Evolutionary conservation across 2,888 invertebrate genomes (phyloP).

Genomic region (Laothoe populi): DNA sequence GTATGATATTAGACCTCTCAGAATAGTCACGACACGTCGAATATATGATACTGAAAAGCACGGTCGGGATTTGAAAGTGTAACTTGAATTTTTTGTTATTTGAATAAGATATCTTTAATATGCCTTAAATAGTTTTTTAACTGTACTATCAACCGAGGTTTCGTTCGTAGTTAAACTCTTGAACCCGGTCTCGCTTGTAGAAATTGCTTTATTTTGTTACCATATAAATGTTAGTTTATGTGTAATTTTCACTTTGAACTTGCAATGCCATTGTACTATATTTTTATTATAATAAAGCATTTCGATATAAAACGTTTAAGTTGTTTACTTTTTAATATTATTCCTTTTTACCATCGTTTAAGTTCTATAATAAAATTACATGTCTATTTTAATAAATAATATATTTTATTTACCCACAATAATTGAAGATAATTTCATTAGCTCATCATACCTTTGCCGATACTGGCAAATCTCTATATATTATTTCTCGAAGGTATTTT

Average conservation of each 20-base stretch:
- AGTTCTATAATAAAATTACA: too few species aligned
- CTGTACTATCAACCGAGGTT: neutral
- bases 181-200: slow-evolving; percentile 57
- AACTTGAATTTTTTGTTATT: slow-evolving; percentile 41
- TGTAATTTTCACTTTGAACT: neutral
- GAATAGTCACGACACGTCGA: slow-evolving; percentile 2
- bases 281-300: slow-evolving; percentile 42
- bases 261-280: slow-evolving; percentile 28
- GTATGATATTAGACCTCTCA: neutral
- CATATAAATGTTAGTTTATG: slow-evolving; percentile 29
- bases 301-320: slow-evolving; percentile 20
- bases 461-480: too few species aligned
- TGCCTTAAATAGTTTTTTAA: slow-evolving; percentile 6
- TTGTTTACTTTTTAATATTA: neutral
- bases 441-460: too few species aligned
- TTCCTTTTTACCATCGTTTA: too few species aligned
- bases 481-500: too few species aligned
- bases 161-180: slow-evolving; percentile 65
- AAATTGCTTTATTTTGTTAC: slow-evolving; percentile 39
- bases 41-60: slow-evolving; percentile 29
- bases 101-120: neutral
- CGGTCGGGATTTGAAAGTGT: slow-evolving; percentile 66
- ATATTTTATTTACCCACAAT: too few species aligned
- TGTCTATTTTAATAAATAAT: too few species aligned
- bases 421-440: too few species aligned